phyloP scores from a whole-genome alignment of 2,888 invertebrate genomes.

The Chalcosyrphus nemorum region DNA sequence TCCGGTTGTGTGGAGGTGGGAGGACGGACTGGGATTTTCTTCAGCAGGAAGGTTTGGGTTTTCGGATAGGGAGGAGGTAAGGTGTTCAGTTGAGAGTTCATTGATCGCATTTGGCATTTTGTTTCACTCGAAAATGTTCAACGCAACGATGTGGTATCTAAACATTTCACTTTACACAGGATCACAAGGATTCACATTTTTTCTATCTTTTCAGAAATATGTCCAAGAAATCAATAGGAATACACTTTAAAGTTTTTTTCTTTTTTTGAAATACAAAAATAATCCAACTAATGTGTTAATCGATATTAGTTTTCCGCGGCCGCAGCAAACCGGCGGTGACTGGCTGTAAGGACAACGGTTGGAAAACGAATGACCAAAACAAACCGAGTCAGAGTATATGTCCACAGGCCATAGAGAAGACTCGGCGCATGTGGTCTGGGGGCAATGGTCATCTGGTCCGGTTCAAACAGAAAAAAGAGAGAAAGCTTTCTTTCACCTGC shows the following conservation, averaged over 20 bases:
- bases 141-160: slow-evolving; percentile 19
- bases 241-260: slow-evolving; percentile 19
- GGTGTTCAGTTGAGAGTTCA: slow-evolving; percentile 71
- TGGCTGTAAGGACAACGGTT: slow-evolving; percentile 56
- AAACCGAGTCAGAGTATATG: slow-evolving; percentile 51
- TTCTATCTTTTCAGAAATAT: background rate
- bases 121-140: slow-evolving; percentile 30
- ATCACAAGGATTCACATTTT: slow-evolving; percentile 74
- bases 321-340: slow-evolving; percentile 21
- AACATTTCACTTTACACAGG: slow-evolving; percentile 69
- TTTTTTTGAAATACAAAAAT: slow-evolving; percentile 19
- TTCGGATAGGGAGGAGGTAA: slow-evolving; percentile 45
- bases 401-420: slow-evolving; percentile 47
- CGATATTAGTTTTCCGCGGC: slow-evolving; percentile 60
- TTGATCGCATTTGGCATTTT: slow-evolving; percentile 68
- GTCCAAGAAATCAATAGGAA: slow-evolving; percentile 14
- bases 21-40: slow-evolving; percentile 31
- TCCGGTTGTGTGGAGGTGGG: slow-evolving; percentile 13
- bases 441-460: slow-evolving; percentile 36
- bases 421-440: slow-evolving; percentile 62
- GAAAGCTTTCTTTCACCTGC: slow-evolving; percentile 28
- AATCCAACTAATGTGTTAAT: slow-evolving; percentile 30
- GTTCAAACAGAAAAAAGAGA: slow-evolving; percentile 25
- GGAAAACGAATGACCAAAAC: slow-evolving; percentile 71
- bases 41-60: slow-evolving; percentile 45